phyloP scores from a whole-genome alignment of 2,888 invertebrate species.

The Caenorhabditis uteleia region DNA sequence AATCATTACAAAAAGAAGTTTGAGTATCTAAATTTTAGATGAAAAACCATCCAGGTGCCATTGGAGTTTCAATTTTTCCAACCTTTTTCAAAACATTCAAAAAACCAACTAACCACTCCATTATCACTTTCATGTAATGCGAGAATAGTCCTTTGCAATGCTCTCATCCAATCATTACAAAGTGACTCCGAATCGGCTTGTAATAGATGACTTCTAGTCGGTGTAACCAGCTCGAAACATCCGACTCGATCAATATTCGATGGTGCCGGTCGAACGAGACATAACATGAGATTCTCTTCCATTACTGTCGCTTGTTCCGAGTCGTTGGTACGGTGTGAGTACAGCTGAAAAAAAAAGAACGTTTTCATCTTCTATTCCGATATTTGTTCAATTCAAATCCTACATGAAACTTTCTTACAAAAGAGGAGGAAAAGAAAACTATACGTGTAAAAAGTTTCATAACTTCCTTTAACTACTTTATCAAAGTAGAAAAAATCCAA shows the following conservation, averaged over 20 bases:
- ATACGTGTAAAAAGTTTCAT: neutral
- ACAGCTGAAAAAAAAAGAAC: slow-evolving; percentile 49
- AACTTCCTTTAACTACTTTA: no score
- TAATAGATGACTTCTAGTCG: slow-evolving; percentile 85
- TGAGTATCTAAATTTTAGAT: no score
- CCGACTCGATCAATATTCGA: slow-evolving; percentile 86
- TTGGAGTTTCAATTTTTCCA: neutral
- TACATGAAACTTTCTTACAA: no score
- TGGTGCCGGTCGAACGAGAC: slow-evolving; percentile 86
- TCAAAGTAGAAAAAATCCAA: no score
- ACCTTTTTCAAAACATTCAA: neutral
- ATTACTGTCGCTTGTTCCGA: slow-evolving; percentile 78
- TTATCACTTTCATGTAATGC: slow-evolving; percentile 62
- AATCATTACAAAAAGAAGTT: no score
- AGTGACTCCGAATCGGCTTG: slow-evolving; percentile 95
- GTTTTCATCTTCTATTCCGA: no score
- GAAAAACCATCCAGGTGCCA: no score
- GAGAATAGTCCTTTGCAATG: slow-evolving; percentile 79
- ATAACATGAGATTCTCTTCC: slow-evolving; percentile 94
- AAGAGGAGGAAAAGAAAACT: neutral
- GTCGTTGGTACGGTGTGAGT: slow-evolving; percentile 57
- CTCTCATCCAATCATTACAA: slow-evolving; percentile 85
- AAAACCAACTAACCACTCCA: slow-evolving; percentile 11
- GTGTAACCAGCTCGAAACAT: slow-evolving; percentile 94
- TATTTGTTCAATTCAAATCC: no score